phyloP scores from a whole-genome alignment of 1,140 invertebrate species.

The Stenopsyche tienmushanensis region DNA sequence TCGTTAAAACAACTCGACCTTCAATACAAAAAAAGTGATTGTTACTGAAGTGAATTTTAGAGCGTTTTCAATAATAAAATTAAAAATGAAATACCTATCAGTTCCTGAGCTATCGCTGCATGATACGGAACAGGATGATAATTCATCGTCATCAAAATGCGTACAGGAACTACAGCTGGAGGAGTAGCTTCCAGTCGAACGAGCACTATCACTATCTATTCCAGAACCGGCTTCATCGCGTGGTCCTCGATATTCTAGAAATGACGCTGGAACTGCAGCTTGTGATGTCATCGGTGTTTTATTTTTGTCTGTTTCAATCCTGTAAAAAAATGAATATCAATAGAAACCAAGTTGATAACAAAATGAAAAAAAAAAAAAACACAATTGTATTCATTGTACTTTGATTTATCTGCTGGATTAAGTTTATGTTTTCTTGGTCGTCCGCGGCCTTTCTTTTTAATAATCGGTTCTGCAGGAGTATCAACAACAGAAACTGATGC shows the following conservation, averaged over 20 bases:
- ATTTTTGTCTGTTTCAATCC: slow-evolving; percentile 26
- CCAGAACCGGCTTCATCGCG: slow-evolving; percentile 53
- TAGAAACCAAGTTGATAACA: slow-evolving; percentile 5
- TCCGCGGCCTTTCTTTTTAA: slow-evolving; percentile 52
- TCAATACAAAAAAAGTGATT: not conserved
- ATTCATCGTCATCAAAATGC: slow-evolving; percentile 47
- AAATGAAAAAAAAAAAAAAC: slow-evolving; percentile 7
- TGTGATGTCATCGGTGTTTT: slow-evolving; percentile 41
- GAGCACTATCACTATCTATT: slow-evolving; percentile 50
- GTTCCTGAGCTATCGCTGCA: slow-evolving; percentile 47
- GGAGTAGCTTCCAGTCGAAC: slow-evolving; percentile 50
- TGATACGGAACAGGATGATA: slow-evolving; percentile 44
- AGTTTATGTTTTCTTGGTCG: slow-evolving; percentile 48
- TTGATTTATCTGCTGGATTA: slow-evolving; percentile 48
- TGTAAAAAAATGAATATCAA: slow-evolving; percentile 9
- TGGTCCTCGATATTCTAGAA: slow-evolving; percentile 53
- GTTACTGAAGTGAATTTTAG: not conserved
- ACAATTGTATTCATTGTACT: slow-evolving; percentile 41
- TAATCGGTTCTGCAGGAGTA: slow-evolving; percentile 44
- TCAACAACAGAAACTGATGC: slow-evolving; percentile 49
- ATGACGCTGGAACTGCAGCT: slow-evolving; percentile 50
- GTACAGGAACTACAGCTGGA: slow-evolving; percentile 54
- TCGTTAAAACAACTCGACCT: slow-evolving; percentile 47
- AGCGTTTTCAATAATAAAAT: not conserved
- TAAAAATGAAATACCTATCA: slow-evolving; percentile 42